Conservation (phyloP, 2,797 vertebrate species). For the Synanceia verrucosa region DNA sequence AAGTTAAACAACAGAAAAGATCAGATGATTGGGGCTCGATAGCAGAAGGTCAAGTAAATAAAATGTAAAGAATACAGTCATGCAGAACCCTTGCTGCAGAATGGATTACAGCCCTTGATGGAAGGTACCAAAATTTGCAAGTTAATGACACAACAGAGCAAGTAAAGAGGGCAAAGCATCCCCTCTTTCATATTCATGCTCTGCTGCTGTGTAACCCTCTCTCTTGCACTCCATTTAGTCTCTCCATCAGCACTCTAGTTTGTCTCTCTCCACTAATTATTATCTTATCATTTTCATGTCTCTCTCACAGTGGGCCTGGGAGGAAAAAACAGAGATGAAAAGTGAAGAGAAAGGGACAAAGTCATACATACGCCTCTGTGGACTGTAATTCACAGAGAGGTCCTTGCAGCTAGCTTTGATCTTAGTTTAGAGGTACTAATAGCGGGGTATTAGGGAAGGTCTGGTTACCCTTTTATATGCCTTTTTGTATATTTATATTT, state of each 20-base stretch:
- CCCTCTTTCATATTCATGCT: slow-evolving; percentile 81
- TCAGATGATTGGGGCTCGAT: slow-evolving; percentile 28
- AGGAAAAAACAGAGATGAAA: slow-evolving; percentile 44
- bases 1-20: slow-evolving; percentile 17
- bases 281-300: slow-evolving; percentile 52
- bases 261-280: slow-evolving; percentile 55
- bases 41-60: slow-evolving; percentile 66
- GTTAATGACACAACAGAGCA: slow-evolving; percentile 79
- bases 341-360: slow-evolving; percentile 43
- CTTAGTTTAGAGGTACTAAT: slow-evolving; percentile 67
- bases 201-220: slow-evolving; percentile 47
- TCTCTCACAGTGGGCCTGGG: slow-evolving; percentile 34
- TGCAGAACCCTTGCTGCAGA: slow-evolving; percentile 47
- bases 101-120: slow-evolving; percentile 69
- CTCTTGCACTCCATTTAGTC: slow-evolving; percentile 22
- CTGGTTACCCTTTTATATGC: slow-evolving; percentile 46
- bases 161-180: slow-evolving; percentile 72
- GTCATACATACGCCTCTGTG: slow-evolving; percentile 34
- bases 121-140: slow-evolving; percentile 77
- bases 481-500: slow-evolving; percentile 48
- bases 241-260: slow-evolving; percentile 41
- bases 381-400: slow-evolving; percentile 45
- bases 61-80: slow-evolving; percentile 55
- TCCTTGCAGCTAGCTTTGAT: slow-evolving; percentile 64
- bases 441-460: slow-evolving; percentile 47